A percentile compares a stretch with the other conserved stretches of the same genome.
phyloP scores from a whole-genome alignment of 2,888 invertebrate species.

The Cosmia pyralina region DNA sequence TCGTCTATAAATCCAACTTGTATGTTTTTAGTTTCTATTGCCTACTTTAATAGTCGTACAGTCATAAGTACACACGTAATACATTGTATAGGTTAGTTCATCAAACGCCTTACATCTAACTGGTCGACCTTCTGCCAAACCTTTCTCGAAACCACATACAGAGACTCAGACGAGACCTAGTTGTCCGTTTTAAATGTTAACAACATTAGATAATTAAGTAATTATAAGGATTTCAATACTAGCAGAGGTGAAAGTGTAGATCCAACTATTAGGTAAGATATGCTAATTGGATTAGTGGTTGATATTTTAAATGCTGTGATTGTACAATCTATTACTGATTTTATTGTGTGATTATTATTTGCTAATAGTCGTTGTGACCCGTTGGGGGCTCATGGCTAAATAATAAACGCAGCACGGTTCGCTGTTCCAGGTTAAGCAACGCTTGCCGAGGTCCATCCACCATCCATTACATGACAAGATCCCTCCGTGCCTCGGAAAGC shows the following conservation, averaged over 20 bases:
- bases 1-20: background rate
- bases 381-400: too few species aligned
- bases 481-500: too few species aligned
- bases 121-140: conserved; percentile 20
- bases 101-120: background rate
- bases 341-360: conserved; percentile 3
- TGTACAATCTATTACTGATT: conserved; percentile 3
- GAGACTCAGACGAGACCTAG: conserved; percentile 33
- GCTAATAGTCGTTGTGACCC: too few species aligned
- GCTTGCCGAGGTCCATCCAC: too few species aligned
- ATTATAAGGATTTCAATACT: conserved; percentile 42
- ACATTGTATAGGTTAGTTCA: background rate
- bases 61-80: too few species aligned
- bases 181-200: conserved; percentile 54
- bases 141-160: conserved; percentile 12
- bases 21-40: background rate
- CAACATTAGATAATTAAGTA: conserved; percentile 52
- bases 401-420: too few species aligned
- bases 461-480: too few species aligned
- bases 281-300: conserved; percentile 35
- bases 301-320: conserved; percentile 31
- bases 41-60: too few species aligned
- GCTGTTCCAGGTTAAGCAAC: too few species aligned
- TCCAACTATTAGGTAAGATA: conserved; percentile 18
- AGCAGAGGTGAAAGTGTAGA: conserved; percentile 29